phyloP scores from a whole-genome alignment of 2,888 invertebrate genomes.

The Pteria penguin region DNA sequence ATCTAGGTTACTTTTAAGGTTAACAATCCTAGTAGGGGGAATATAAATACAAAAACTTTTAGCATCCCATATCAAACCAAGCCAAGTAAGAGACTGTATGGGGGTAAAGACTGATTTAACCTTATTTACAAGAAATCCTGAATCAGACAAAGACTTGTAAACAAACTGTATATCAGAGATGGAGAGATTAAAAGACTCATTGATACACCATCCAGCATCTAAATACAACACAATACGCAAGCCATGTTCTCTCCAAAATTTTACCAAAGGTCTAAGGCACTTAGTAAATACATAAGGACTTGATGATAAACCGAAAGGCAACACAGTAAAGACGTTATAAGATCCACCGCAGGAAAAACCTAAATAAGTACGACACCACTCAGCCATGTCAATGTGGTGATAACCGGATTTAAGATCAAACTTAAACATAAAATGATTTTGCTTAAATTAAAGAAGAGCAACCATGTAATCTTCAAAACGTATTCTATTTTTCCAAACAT shows the following conservation, averaged over 20 bases:
- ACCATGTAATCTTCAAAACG: too few species aligned
- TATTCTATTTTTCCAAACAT: too few species aligned
- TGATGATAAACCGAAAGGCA: too few species aligned
- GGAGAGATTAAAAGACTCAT: neutral
- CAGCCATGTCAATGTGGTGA: too few species aligned
- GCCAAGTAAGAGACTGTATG: conserved; percentile 1
- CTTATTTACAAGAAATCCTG: neutral
- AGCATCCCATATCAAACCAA: neutral
- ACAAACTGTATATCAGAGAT: neutral
- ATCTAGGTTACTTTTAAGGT: neutral
- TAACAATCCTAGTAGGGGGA: neutral
- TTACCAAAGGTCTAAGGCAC: conserved; percentile 2
- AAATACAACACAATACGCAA: conserved; percentile 9
- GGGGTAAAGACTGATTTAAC: conserved; percentile 10
- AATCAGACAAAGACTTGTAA: neutral
- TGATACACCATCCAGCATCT: too few species aligned
- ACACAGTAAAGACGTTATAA: neutral
- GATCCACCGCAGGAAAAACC: too few species aligned
- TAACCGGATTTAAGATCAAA: too few species aligned
- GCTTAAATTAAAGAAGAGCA: too few species aligned
- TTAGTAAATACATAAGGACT: too few species aligned
- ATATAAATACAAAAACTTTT: neutral
- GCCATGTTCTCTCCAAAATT: conserved; percentile 4
- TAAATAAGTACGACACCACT: too few species aligned
- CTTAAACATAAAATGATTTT: too few species aligned